These are phyloP conservation scores for Perca schrenkii DNA, from an alignment of 2,113 vertebrate genomes.

Conservation along the genomic window DNA sequence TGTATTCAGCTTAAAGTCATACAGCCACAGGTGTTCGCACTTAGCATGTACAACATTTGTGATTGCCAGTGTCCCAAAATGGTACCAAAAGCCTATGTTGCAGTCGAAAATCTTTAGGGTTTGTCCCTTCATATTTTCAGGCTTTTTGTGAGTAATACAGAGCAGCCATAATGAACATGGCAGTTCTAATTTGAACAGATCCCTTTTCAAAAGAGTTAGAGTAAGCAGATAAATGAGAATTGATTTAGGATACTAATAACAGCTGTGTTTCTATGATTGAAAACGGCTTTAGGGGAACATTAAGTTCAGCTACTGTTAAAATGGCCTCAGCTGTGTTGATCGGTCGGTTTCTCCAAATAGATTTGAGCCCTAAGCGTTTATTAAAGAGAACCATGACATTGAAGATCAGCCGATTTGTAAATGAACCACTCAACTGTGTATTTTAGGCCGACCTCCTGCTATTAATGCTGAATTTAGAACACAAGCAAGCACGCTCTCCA, in stretches of 20 bases:
- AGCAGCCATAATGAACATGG: neutral
- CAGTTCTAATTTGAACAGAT: neutral
- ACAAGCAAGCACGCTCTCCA: neutral
- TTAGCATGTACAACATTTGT: neutral
- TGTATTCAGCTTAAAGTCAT: neutral
- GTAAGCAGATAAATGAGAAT: neutral
- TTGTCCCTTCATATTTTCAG: neutral
- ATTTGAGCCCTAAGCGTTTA: conserved; percentile 35
- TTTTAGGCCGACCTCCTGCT: conserved; percentile 27
- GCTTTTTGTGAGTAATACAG: neutral
- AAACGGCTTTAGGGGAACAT: conserved; percentile 28
- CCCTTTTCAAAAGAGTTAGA: neutral
- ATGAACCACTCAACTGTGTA: conserved; percentile 46
- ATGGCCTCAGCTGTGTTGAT: conserved; percentile 40
- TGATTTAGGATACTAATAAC: neutral
- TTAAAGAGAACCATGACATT: conserved; percentile 22
- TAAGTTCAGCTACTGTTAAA: conserved; percentile 23
- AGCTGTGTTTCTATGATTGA: conserved; percentile 15
- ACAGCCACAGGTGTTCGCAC: neutral
- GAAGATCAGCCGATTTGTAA: conserved; percentile 66
- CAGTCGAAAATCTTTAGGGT: neutral
- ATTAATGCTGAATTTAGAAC: conserved; percentile 18
- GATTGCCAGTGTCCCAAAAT: neutral
- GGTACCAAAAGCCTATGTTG: neutral
- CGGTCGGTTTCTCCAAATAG: conserved; percentile 51